A percentile compares a stretch with the other conserved stretches of the same genome.
These are phyloP conservation scores for Drosophila dives DNA, from an alignment of 2,888 invertebrate species.

Conservation along the genomic window DNA sequence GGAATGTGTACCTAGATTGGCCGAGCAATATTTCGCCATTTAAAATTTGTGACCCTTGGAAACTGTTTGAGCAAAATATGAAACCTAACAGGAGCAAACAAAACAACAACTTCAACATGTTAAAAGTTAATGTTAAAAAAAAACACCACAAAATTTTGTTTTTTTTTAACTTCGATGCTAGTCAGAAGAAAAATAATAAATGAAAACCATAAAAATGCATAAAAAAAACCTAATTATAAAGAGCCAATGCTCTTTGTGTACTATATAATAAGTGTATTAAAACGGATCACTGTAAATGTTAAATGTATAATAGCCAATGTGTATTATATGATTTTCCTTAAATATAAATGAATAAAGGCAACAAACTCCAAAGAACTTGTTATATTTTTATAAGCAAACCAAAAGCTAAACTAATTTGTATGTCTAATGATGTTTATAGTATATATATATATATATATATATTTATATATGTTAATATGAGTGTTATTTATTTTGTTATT, in stretches of 20 bases:
- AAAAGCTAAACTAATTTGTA: constrained; percentile 57
- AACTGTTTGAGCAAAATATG: constrained; percentile 21
- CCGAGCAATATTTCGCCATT: constrained; percentile 43
- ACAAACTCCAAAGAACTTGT: constrained; percentile 74
- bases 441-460: constrained; percentile 47
- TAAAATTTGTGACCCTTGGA: constrained; percentile 26
- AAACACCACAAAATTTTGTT: constrained; percentile 42
- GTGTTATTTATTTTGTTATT: constrained; percentile 66
- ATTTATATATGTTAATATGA: constrained; percentile 37
- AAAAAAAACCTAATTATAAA: constrained; percentile 14
- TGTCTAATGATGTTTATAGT: constrained; percentile 52
- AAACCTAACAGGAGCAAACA: constrained; percentile 20
- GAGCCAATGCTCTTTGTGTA: constrained; percentile 58
- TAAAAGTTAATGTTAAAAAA: constrained; percentile 26
- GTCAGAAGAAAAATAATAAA: constrained; percentile 23
- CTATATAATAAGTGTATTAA: constrained; percentile 33
- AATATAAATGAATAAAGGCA: constrained; percentile 41
- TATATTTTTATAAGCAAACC: constrained; percentile 72
- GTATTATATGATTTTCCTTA: constrained; percentile 61
- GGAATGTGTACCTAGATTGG: constrained; percentile 14
- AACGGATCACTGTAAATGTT: constrained; percentile 52
- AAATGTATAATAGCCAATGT: constrained; percentile 53
- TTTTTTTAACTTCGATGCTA: constrained; percentile 40
- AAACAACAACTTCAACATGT: constrained; percentile 10
- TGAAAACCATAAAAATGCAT: constrained; percentile 24